A percentile compares a stretch with the other conserved stretches of the same genome.
Evolutionary conservation across 2,888 invertebrate species (phyloP).

Genomic region (Netelia fuscicornis): DNA sequence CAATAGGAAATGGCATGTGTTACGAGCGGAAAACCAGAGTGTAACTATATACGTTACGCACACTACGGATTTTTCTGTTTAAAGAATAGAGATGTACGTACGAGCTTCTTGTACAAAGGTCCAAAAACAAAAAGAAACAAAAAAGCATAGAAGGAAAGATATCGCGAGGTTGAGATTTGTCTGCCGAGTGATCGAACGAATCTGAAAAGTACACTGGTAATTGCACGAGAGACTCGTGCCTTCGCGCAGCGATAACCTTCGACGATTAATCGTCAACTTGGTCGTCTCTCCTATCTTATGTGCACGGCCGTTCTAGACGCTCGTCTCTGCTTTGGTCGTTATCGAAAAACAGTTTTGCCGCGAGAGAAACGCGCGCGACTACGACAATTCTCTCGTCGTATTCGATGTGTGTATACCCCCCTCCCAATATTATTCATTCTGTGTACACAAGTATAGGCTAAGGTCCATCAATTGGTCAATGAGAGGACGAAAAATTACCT

Average conservation of each 20-base stretch:
- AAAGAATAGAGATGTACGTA: not conserved
- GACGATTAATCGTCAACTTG: constrained; percentile 70
- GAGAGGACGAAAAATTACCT: constrained; percentile 34
- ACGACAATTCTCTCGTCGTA: constrained; percentile 18
- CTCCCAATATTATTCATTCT: not conserved
- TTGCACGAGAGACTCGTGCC: constrained; percentile 35
- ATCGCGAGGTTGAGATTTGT: constrained; percentile 3
- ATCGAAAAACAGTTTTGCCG: constrained; percentile 32
- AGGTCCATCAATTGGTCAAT: not conserved
- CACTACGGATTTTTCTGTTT: not conserved
- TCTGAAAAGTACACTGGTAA: not conserved
- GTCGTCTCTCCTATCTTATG: constrained; percentile 67
- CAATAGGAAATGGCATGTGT: not conserved
- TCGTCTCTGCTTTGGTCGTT: constrained; percentile 35
- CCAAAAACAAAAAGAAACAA: not conserved
- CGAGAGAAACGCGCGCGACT: constrained; percentile 1
- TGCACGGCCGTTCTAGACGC: constrained; percentile 62
- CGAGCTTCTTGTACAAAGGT: no score
- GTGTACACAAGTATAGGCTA: not conserved
- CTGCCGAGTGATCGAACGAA: constrained; percentile 35
- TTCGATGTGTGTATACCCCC: not conserved
- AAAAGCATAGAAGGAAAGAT: not conserved
- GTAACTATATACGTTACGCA: not conserved
- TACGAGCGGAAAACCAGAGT: not conserved
- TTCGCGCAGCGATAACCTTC: constrained; percentile 75